phyloP scores from a whole-genome alignment of 53 echinoderm and acorn worm genomes.

The Arbacia lixula region DNA sequence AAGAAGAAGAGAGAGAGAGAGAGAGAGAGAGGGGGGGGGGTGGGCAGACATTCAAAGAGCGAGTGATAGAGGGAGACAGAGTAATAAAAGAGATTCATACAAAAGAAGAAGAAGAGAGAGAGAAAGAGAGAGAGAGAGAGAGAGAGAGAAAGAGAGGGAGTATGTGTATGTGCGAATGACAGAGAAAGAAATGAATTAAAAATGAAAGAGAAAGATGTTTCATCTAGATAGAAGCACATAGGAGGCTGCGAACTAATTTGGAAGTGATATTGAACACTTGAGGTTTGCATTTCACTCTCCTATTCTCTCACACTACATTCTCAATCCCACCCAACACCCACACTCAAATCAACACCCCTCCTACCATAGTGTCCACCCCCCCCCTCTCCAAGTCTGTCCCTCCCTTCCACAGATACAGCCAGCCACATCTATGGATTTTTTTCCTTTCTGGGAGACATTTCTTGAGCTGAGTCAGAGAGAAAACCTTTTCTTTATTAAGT shows the following conservation, averaged over 20 bases:
- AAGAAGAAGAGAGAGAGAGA: too few species aligned
- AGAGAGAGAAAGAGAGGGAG: too few species aligned
- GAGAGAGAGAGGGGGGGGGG: too few species aligned
- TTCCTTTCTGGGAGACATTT: not conserved
- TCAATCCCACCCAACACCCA: not conserved
- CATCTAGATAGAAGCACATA: not conserved
- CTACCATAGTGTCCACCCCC: too few species aligned
- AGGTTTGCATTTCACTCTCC: slow-evolving; percentile 15
- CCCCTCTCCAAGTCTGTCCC: not conserved
- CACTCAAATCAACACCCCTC: not conserved
- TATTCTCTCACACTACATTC: not conserved
- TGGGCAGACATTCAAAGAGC: too few species aligned
- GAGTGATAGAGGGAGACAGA: too few species aligned
- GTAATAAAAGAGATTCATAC: too few species aligned
- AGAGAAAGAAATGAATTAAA: too few species aligned
- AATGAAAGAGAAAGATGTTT: too few species aligned
- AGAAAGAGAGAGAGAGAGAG: too few species aligned
- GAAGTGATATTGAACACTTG: slow-evolving; percentile 34
- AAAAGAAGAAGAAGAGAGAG: too few species aligned
- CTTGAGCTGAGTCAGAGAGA: slow-evolving; percentile 30
- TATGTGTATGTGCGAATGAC: too few species aligned
- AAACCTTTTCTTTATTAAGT: slow-evolving; percentile 42
- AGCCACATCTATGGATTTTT: not conserved
- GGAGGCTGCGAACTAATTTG: slow-evolving; percentile 43
- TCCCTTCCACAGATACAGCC: not conserved